These are phyloP conservation scores for Aldabrachelys gigantea DNA, from an alignment of 2,113 vertebrate species.

Conservation along the genomic window DNA sequence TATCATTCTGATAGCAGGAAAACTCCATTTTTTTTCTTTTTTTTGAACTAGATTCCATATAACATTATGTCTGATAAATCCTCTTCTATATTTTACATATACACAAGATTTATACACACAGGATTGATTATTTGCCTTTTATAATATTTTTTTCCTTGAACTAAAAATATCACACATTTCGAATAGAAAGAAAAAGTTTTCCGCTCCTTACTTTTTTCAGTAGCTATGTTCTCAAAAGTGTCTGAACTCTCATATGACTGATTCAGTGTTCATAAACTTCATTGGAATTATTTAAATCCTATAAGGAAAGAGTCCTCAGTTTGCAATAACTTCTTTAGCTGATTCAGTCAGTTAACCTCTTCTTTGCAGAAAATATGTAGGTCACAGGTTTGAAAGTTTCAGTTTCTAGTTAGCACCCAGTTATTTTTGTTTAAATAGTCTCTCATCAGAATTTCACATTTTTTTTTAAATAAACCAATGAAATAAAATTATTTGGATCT, in stretches of 20 bases:
- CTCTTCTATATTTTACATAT: rapidly evolving
- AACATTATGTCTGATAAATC: not conserved
- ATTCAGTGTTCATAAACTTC: not conserved
- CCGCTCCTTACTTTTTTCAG: not conserved
- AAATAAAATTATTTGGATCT: not conserved
- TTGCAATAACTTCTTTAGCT: not conserved
- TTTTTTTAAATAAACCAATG: not conserved
- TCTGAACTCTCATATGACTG: not conserved
- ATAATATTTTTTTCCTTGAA: not conserved
- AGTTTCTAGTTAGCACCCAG: not conserved
- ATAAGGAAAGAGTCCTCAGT: not conserved
- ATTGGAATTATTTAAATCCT: not conserved
- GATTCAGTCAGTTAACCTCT: not conserved
- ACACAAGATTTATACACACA: not conserved
- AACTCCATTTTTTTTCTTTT: not conserved
- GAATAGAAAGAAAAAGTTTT: not conserved
- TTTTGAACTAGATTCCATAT: not conserved
- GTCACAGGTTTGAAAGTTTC: not conserved
- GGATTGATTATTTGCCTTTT: not conserved
- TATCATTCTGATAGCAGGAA: not conserved
- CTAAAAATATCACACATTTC: not conserved
- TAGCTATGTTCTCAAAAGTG: not conserved
- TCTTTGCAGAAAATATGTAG: not conserved
- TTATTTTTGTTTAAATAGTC: not conserved
- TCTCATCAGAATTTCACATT: not conserved